These are phyloP conservation scores for Ariolimax columbianus DNA, from an alignment of 2,888 invertebrate genomes.

Conservation along the genomic window DNA sequence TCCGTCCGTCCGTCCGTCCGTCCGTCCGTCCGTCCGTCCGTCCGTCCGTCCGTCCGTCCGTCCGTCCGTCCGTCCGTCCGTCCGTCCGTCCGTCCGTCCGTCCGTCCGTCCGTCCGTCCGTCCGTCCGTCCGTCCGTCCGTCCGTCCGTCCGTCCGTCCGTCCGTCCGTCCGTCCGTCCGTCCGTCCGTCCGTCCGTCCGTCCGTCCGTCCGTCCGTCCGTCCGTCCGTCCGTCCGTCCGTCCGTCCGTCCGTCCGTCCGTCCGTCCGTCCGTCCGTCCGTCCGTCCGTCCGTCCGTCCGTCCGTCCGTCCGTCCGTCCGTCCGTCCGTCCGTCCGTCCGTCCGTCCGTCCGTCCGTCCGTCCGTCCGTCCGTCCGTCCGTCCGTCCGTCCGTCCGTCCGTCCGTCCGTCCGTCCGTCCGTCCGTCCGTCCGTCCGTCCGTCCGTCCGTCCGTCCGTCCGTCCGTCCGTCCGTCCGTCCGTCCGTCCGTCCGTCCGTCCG, in stretches of 20 bases:
- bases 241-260: not conserved
- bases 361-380: too few species aligned
- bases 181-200: slow-evolving; percentile 30
- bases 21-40: not conserved
- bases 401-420: too few species aligned
- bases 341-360: too few species aligned
- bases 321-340: too few species aligned
- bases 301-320: not conserved
- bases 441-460: too few species aligned
- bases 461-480: too few species aligned
- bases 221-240: too few species aligned
- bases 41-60: too few species aligned
- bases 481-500: too few species aligned
- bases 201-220: slow-evolving; percentile 27
- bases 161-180: slow-evolving; percentile 33
- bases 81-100: slow-evolving; percentile 30
- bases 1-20: slow-evolving; percentile 4
- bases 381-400: too few species aligned
- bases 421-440: too few species aligned
- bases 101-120: slow-evolving; percentile 1
- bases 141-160: slow-evolving; percentile 30
- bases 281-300: slow-evolving; percentile 5
- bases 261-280: slow-evolving; percentile 9
- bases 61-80: slow-evolving; percentile 4
- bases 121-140: slow-evolving; percentile 33